phyloP scores from a whole-genome alignment of 2,888 invertebrate species.

The Eristalinus sepulchralis region DNA sequence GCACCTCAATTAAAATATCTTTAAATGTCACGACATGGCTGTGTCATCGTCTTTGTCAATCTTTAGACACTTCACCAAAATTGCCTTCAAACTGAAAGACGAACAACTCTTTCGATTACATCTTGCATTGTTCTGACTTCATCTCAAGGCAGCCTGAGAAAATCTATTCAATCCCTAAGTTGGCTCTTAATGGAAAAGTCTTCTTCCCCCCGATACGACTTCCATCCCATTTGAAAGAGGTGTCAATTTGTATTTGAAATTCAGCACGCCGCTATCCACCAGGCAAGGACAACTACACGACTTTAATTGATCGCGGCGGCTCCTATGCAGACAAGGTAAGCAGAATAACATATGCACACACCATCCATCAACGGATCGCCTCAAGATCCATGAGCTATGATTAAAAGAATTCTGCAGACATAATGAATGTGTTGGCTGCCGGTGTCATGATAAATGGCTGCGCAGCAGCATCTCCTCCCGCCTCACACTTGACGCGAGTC shows the following conservation, averaged over 20 bases:
- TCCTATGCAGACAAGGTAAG: background rate
- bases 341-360: background rate
- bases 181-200: background rate
- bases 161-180: background rate
- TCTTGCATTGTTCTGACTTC: background rate
- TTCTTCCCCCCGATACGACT: background rate
- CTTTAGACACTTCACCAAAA: background rate
- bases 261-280: too few relatives aligned
- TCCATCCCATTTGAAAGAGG: background rate
- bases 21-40: background rate
- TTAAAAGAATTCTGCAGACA: background rate
- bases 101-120: background rate
- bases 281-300: background rate
- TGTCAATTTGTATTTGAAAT: background rate
- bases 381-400: background rate
- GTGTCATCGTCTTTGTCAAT: background rate
- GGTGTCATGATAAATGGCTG: background rate
- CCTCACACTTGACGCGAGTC: background rate
- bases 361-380: background rate
- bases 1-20: too few relatives aligned
- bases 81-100: background rate
- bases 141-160: background rate
- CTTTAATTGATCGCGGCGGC: background rate
- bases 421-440: background rate
- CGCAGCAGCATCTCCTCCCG: background rate